Evolutionary conservation across 64 coral and sea anemone genomes (phyloP), one percentile per base, ranked within the genome.

Genomic region (Cladopsammia gracilis): DNA sequence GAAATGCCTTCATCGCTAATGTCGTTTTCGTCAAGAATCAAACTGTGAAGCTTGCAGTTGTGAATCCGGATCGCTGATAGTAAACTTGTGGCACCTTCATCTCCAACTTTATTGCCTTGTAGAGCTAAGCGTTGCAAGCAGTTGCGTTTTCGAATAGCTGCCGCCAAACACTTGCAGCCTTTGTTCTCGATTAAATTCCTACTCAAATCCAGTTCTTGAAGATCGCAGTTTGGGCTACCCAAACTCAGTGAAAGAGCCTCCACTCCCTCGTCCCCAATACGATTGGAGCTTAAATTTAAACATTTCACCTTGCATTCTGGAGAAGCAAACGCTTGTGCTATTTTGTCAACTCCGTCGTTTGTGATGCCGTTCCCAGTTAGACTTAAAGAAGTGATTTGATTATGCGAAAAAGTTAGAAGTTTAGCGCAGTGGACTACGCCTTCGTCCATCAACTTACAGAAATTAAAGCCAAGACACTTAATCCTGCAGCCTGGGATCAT

Each of bases 121-220:
- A 75, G 72, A 49, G 46, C 8, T 75, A 75, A 75, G 4, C 45
- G 5, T 43, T 75, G 13, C 46, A 75, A 75, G 16, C 72, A 75
- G 46, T 75, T 75, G 47, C 14, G 72, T 19, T 75, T 75, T 49
- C 72, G 45, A 43, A 75, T 75, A 48, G 72, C 72, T 75, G 14
- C 72, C 2, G 72, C 72, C 14, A 75, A n/a, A 49, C 5, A 19
- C 46, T 75, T 75, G 72, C 72, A 75, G 14, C 72, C 72, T 18
- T 75, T 49, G 43, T 43, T 48, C 7, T 49, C 14, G 47, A 75
- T 75, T 49, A 48, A 16, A 75, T 75, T 75, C 4, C 47, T 16
- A 49, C 72, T 75, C 46, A 75, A 75, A 75, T 75, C 72, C 45
- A 75, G 72, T 75, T 75, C 72, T 75, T 48, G 72, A 10, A 75